A percentile compares a stretch with the other conserved stretches of the same genome.
Conservation (phyloP, 1,140 invertebrate genomes). For the Drosophila mayri region DNA sequence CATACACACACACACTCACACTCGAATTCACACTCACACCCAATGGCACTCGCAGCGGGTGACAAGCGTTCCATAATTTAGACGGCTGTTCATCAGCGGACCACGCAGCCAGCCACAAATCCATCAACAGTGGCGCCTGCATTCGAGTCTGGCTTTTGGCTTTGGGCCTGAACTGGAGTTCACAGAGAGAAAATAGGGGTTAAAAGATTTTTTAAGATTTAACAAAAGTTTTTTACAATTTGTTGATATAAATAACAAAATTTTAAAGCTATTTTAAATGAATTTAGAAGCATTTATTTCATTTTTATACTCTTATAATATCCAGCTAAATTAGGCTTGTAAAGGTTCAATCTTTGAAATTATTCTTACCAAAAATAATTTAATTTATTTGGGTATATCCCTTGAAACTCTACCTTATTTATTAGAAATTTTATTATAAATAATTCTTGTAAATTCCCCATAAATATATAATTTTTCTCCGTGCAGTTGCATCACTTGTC, state of each 20-base stretch:
- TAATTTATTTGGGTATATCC: not conserved
- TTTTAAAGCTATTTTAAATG: not conserved
- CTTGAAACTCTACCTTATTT: not conserved
- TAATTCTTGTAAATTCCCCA: not conserved
- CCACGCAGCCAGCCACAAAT: constrained; percentile 60
- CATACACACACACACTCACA: constrained; percentile 33
- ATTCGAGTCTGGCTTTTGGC: constrained; percentile 33
- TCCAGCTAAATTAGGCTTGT: not conserved
- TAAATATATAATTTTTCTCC: not conserved
- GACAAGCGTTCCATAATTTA: constrained; percentile 82
- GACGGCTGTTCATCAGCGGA: constrained; percentile 77
- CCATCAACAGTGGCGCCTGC: constrained; percentile 84
- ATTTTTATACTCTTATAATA: not conserved
- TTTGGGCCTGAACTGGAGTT: constrained; percentile 10
- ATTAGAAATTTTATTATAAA: not conserved
- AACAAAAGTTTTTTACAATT: no score
- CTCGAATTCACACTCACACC: constrained; percentile 33
- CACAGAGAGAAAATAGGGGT: constrained; percentile 3
- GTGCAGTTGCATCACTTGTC: constrained; percentile 74
- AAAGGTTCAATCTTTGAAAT: not conserved
- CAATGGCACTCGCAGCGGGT: constrained; percentile 74
- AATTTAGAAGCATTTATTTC: no score
- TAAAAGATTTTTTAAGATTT: not conserved
- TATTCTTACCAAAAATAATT: not conserved
- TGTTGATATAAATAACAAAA: no score